Base-by-base conservation (phyloP, 2,888 invertebrate species). In the Muschampia plurimacula region DNA sequence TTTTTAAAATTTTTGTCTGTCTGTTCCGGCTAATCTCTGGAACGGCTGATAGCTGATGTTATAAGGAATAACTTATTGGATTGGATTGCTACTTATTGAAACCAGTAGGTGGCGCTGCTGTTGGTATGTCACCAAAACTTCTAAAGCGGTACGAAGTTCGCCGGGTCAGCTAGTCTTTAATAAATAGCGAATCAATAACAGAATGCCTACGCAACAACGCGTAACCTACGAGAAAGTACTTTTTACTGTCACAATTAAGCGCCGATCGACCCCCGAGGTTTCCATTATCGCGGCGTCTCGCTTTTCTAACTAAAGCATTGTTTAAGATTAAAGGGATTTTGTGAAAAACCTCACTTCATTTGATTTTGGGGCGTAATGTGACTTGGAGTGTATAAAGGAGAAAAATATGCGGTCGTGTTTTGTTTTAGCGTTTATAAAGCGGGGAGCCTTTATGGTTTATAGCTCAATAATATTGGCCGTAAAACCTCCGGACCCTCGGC, bases 381-480 rank as follows among this genome's bases (percentile, higher is more conserved):
- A 81, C 81, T 84, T 78, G 80, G 80, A 86, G 88, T 87, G 82
- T 88, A 89, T 89, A 87, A 87, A 87, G 83, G 85, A 83, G 85
- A n/a, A n/a, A 88, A 89, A 88, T 89, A 87, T 87, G 88, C 86
- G 87, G 85, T 83, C 82, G 84, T 87, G 87, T 88, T 90, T 90
- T 90, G 88, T 90, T 88, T 87, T 84, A 88, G 83, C 85, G 86
- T 86, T 89, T 89, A 90, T 87, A 89, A 88, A 89, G 83, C 86
- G 86, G 83, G 83, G 80, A 82, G 86, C 85, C 83, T 89, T 91
- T 90, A 91, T 91, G 89, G 89, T 90, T 92, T 91, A 92, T 90
- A 80, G 89, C 89, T 86, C 88, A 91, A 92, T 92, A 92, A 89
- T 91, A 89, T 87, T 84, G 91, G 81, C 81, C 88, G 84, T 91